Percentiles rank a stretch among this genome's conserved stretches.
Conservation (phyloP, 2,797 vertebrate species). For the Megaceryle alcyon region DNA sequence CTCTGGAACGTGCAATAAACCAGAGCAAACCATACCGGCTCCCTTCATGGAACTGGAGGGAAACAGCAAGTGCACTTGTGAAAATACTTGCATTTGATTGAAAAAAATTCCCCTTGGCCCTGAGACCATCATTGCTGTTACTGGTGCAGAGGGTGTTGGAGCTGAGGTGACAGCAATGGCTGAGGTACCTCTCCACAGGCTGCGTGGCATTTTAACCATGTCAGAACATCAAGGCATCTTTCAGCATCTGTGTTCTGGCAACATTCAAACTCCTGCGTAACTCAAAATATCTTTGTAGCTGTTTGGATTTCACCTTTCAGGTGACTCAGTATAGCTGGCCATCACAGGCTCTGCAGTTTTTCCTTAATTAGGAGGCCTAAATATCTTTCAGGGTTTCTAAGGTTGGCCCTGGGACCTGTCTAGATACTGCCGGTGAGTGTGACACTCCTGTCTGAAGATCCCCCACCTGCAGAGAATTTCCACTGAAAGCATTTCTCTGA, state of each 20-base stretch:
- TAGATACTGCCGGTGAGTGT: rapidly evolving
- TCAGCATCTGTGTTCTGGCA: background rate
- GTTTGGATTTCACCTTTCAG: background rate
- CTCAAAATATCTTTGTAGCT: background rate
- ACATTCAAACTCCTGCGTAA: rapidly evolving
- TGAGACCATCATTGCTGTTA: rapidly evolving
- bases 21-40: background rate
- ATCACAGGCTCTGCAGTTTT: background rate
- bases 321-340: background rate
- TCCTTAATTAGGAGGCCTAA: background rate
- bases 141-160: background rate
- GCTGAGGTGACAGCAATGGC: rapidly evolving
- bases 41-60: background rate
- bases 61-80: background rate
- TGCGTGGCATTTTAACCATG: rapidly evolving
- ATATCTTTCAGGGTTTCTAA: no score
- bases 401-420: rapidly evolving
- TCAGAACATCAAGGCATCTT: background rate
- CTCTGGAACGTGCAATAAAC: background rate
- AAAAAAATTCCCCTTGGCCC: background rate
- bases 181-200: background rate
- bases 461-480: background rate
- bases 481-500: background rate
- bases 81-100: background rate
- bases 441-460: background rate